phyloP scores from a whole-genome alignment of 1,140 invertebrate species.

The Drosophila jambulina region DNA sequence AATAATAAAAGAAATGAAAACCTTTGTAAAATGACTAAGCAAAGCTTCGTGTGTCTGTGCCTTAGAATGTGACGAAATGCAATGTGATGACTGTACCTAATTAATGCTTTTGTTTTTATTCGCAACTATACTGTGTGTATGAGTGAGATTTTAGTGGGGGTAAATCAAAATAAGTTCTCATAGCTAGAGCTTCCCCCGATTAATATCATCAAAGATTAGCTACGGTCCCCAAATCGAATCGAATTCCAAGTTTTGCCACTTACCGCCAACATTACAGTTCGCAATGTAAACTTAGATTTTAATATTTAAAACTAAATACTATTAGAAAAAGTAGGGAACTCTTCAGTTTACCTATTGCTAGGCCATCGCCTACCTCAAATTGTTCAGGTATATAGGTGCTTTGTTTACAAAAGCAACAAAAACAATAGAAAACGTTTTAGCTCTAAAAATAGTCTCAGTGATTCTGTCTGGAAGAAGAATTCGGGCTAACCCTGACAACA shows the following conservation, averaged over 20 bases:
- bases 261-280: slow-evolving; percentile 80
- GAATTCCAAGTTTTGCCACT: slow-evolving; percentile 66
- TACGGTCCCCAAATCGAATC: slow-evolving; percentile 42
- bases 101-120: slow-evolving; percentile 1
- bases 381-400: background rate
- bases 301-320: slow-evolving; percentile 37
- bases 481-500: slow-evolving; percentile 74
- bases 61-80: slow-evolving; percentile 41
- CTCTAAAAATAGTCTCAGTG: slow-evolving; percentile 29
- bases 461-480: slow-evolving; percentile 41
- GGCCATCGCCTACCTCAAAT: slow-evolving; percentile 35
- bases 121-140: slow-evolving; percentile 6
- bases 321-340: slow-evolving; percentile 2
- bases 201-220: slow-evolving; percentile 21
- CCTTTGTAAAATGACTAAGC: slow-evolving; percentile 50
- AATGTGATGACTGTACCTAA: slow-evolving; percentile 60
- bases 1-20: slow-evolving; percentile 28
- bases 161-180: slow-evolving; percentile 67
- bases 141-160: slow-evolving; percentile 24
- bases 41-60: slow-evolving; percentile 65
- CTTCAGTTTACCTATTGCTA: slow-evolving; percentile 2
- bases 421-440: slow-evolving; percentile 12
- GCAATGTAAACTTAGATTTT: slow-evolving; percentile 77
- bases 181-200: slow-evolving; percentile 67
- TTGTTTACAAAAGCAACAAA: slow-evolving; percentile 34